Evolutionary conservation across 2,113 vertebrate species (phyloP).

Genomic region (Sialia sialis): DNA sequence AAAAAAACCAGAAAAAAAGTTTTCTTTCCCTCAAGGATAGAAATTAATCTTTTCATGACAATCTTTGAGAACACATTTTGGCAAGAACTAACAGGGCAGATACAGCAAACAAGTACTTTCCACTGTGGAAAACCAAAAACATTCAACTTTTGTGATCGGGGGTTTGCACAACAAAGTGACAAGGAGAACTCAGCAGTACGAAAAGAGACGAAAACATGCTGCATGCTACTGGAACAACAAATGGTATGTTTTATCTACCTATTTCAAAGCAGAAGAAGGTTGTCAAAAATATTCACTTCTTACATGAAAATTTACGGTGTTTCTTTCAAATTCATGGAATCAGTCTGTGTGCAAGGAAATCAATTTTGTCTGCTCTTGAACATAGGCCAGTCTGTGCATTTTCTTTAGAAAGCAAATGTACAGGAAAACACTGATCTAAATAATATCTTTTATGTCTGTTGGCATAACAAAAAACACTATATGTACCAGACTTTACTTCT

Average conservation of each 20-base stretch:
- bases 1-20: neutral
- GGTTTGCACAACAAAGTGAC: slow-evolving; percentile 40
- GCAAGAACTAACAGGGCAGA: slow-evolving; percentile 20
- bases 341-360: neutral
- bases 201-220: slow-evolving; percentile 48
- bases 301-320: slow-evolving; percentile 5
- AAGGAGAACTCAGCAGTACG: slow-evolving; percentile 18
- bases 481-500: slow-evolving; percentile 3
- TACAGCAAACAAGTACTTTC: slow-evolving; percentile 28
- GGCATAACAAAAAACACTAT: neutral
- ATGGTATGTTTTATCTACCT: neutral
- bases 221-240: neutral
- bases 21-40: neutral
- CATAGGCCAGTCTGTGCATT: slow-evolving; percentile 23
- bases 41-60: slow-evolving; percentile 15
- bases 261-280: neutral
- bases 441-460: slow-evolving; percentile 22
- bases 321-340: slow-evolving; percentile 30
- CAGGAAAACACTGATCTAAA: slow-evolving; percentile 28
- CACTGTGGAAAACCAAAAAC: slow-evolving; percentile 39
- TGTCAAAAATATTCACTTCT: slow-evolving; percentile 1
- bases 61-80: slow-evolving; percentile 23
- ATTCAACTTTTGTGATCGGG: slow-evolving; percentile 34
- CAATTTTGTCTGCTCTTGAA: slow-evolving; percentile 41
- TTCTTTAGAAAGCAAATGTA: slow-evolving; percentile 56